Evolutionary conservation across 2,888 invertebrate species (phyloP), one percentile per base, ranked within the genome.

Genomic region (Vanessa cardui): DNA sequence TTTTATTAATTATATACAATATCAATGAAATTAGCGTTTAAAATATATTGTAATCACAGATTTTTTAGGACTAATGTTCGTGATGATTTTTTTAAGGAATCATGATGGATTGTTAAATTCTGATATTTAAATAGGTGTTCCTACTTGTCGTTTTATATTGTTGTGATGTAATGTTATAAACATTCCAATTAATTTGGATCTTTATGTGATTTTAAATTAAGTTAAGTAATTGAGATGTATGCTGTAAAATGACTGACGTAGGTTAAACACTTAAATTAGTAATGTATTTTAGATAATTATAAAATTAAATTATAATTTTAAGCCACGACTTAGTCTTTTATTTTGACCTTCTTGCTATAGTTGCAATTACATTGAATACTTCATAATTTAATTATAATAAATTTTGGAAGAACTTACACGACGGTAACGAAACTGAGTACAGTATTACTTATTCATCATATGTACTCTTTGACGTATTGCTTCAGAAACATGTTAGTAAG

Each of bases 211-310:
- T 69, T 64, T 56, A 69, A 39, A 44, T 58, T 71, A 64, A 69
- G 68, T 60, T 61, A 52, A 52, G 45, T 52, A 15, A 39, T 64
- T 18, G 44, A 56, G 20, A 44, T 63, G 58, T 56, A 64, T 52
- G 61, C 20, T 64, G 26, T 65, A 69, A 85, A 78, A 83, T 84
- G 89, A 89, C 89, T 89, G 89, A 89, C 81, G 77, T 89, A 89
- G 81, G 70, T 77, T 85, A 84, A 54, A 79, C 73, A 73, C 73
- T 31, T 83, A 82, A 68, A 66, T 68, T 76, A 77, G 77, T 65
- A 68, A 81, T 80, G 70, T 70, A 70, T 72, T 69, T 79, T 75
- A 73, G 65, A 49, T 58, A 31, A 20, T 60, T 54, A 64, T 64
- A 60, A 54, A 61, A 61, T n/a, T 39, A 39, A 56, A 56, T 39